Evolutionary conservation across 2,797 vertebrate species (phyloP), one percentile per base, ranked within the genome.

Genomic region (Sebastiscus albofasciatus): DNA sequence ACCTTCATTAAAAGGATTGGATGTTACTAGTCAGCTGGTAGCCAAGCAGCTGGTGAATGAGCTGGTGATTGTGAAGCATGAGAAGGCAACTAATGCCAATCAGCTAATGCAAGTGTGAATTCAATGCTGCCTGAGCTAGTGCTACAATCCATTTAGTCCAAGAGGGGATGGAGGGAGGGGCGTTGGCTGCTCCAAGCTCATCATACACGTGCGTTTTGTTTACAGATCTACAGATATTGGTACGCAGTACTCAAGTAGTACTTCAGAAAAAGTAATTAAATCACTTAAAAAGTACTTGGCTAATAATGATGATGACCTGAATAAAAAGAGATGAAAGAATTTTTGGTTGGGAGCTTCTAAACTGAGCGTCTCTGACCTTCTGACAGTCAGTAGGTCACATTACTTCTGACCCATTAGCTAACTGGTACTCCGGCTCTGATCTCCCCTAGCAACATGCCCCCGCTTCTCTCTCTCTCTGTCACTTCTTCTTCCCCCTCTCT

Each of bases 391-490:
- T 91, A 87, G 90, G 91, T 90, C 92, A 81, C 83, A 89, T 94
- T 90, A 93, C 79, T 91, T 94, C 90, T 90, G 89, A 87, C 72
- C 82, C 90, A 92, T 90, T 93, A 91, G 85, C 77, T 86, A 89
- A 88, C 92, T 91, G 92, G 92, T 92, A 67, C 88, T 85, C 60
- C 66, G 76, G 72, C 77, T 87, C 86, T 56, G 65, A 84, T 91
- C 84, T 85, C 68, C 69, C 92, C 82, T 55, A 84, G 89, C 87
- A 91, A 89, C 92, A 88, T 39, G 27, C 36, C 59, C 60, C 18
- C 20, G 16, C n/a, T 11, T 4, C 24, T 8, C 13, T n/a, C 22
- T 31, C 72, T 58, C 68, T 60, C 60, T 70, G 75, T 79, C 72
- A 73, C 72, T 70, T 71, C 77, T 81, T 84, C 27, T 76, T 20